Conservation (phyloP, 2,113 vertebrate genomes). For the Fukomys damarensis region DNA sequence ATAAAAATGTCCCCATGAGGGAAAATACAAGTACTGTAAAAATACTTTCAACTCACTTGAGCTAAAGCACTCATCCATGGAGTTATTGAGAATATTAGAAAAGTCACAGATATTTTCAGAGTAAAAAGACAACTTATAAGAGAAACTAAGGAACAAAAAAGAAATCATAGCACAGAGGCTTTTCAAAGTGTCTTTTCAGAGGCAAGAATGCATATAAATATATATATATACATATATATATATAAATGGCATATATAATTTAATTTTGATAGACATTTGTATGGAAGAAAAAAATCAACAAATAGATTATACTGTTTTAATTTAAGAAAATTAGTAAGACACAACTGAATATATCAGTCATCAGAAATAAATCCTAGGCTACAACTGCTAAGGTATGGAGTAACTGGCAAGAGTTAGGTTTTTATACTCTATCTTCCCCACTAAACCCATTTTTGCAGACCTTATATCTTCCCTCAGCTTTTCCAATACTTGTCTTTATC, state of each 20-base stretch:
- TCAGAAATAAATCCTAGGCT: not conserved
- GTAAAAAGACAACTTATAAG: not conserved
- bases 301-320: not conserved
- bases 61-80: not conserved
- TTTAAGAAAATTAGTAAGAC: conserved; percentile 3
- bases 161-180: not conserved
- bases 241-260: not conserved
- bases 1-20: not conserved
- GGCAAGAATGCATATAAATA: not conserved
- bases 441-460: not conserved
- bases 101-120: not conserved
- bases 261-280: not conserved
- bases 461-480: not conserved
- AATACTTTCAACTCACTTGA: not conserved
- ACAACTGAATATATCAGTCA: not conserved
- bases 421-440: not conserved
- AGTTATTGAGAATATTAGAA: not conserved
- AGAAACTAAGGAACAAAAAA: not conserved
- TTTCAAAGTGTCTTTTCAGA: not conserved
- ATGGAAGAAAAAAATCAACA: not conserved
- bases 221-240: not conserved
- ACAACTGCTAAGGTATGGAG: not conserved
- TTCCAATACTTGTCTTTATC: not conserved
- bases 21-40: not conserved
- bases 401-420: not conserved